A percentile compares a stretch with the other conserved stretches of the same genome.
Conservation (phyloP, 2,113 vertebrate species). For the Elachura formosa region DNA sequence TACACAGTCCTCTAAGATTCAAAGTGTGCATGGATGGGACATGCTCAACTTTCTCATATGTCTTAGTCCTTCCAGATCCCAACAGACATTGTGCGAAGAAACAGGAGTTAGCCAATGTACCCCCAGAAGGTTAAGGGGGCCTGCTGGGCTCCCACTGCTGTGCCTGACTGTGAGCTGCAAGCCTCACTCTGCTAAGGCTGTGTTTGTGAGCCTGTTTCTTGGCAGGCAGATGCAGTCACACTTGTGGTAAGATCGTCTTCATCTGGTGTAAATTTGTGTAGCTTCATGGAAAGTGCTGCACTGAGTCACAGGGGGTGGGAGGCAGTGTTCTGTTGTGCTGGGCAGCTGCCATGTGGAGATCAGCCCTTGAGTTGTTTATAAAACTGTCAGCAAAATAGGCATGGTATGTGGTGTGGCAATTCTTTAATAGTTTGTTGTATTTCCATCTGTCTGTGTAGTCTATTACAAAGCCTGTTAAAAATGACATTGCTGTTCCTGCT, state of each 20-base stretch:
- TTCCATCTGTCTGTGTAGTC: background rate
- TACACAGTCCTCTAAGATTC: background rate
- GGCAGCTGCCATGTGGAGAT: background rate
- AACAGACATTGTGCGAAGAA: background rate
- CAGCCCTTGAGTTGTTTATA: background rate
- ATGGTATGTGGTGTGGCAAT: background rate
- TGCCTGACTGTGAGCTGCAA: background rate
- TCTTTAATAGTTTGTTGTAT: background rate
- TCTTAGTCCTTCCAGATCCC: background rate
- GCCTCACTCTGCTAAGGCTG: accelerated
- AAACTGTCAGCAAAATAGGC: background rate
- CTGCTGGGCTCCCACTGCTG: background rate
- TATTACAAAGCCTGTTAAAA: background rate
- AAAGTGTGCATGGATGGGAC: background rate
- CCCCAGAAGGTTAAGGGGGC: background rate
- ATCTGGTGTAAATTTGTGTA: accelerated
- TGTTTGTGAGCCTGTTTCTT: background rate
- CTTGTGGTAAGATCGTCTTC: background rate
- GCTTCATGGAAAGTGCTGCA: background rate
- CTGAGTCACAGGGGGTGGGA: background rate
- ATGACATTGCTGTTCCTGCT: background rate
- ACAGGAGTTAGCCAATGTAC: background rate
- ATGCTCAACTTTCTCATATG: background rate
- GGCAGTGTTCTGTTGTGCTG: background rate
- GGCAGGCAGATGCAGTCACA: background rate